Base-by-base conservation (phyloP, 2,797 vertebrate species). In the Characodon lateralis region DNA sequence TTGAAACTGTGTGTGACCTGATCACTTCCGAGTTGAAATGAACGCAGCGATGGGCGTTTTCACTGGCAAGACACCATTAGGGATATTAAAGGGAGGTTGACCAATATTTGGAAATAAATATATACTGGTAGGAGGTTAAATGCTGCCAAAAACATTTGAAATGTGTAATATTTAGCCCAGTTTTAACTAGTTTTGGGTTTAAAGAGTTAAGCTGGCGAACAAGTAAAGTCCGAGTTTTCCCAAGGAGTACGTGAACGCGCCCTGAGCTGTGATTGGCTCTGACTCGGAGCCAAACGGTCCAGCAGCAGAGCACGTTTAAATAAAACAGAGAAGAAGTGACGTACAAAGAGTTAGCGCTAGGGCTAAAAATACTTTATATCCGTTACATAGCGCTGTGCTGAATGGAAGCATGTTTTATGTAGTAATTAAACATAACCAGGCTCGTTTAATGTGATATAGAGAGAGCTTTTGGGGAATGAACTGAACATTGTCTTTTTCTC, bases 181-280 rank as follows among this genome's bases (percentile, higher is more conserved):
- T 35, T 18, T 65, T 20, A 39, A 65, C 28, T 8, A 16, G 18
- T 65, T 39, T 39, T 9, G 61, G 1, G 3, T 35, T 8, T 10
- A 39, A 65, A 22, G 6, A 22, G 8, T 22, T 35, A 3, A 65
- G 7, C 20, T 39, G 22, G 4, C 4, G 43, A 68, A 22, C 35
- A 10, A 61, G 26, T 50, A 22, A 79, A 75, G 68, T 76, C n/a
- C 0, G 50, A 80, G 74, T 22, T 69, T 68, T n/a, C 0, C 5
- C 1, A 0, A 0, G 18, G 0, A 0, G 74, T 8, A 8, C 65
- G 0, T 61, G 76, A 90, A 90, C 0, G 66, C 74, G 0, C 1
- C 72, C 7, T 12, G 68, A 1, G 73, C 51, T 84, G 3, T 86
- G 88, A 92, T 93, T 92, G 92, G 92, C 80, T 87, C 82, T 14